Evolutionary conservation across 2,888 invertebrate species (phyloP), one percentile per base, ranked within the genome.

Genomic region (Leptogaster cylindrica): DNA sequence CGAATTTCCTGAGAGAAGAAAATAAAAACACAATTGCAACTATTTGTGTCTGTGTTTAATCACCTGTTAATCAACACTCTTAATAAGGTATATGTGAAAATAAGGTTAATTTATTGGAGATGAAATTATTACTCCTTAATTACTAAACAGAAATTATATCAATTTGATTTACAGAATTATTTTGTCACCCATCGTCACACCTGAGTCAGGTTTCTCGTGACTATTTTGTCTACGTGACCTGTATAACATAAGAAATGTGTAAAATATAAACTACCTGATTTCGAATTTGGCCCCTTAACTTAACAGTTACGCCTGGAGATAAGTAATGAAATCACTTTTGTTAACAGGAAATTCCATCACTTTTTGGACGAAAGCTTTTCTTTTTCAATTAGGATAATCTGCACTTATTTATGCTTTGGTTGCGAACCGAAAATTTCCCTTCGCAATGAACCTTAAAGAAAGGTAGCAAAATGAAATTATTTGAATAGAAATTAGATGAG

Each of bases 321-420:
- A 52, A 52, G 52, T 52, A 52, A 52, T 33, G 52, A 55, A 23
- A 55, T 55, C 36, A 55, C 36, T 55, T 20, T n/a, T 55, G 55
- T 36, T 55, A 55, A 55, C 55, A 55, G 55, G 39, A 55, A 55
- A 55, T 55, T 39, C 55, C 55, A 55, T 55, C 55, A 55, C 36
- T 55, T 36, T 8, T 20, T 23, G 55, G 16, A 16, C 7, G 33
- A 20, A 36, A 23, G 55, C 55, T 39, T 55, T 55, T 36, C 55
- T 55, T 55, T 55, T 55, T 55, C 55, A 55, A 55, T 55, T 55
- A 55, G 55, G 55, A 55, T 55, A 55, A 55, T 55, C 55, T 55
- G 36, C 39, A 55, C 55, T 55, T 55, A 55, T 55, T 55, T 55
- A 23, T 33, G 36, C 55, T 39, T 36, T n/a, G 55, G 55, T 36